Evolutionary conservation across 2,113 vertebrate species (phyloP).

Genomic region (Merops nubicus): DNA sequence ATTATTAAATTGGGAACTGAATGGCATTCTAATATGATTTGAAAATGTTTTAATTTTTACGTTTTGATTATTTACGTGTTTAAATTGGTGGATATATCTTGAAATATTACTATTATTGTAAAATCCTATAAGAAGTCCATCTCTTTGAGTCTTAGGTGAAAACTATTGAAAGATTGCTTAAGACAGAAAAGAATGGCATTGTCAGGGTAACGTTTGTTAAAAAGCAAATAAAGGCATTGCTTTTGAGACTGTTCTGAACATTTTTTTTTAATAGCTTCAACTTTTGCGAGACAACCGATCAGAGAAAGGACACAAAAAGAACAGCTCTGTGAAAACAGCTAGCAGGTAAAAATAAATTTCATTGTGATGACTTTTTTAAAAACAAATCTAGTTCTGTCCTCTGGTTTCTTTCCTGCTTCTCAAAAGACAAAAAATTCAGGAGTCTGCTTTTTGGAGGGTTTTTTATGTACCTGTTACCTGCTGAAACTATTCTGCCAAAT

Average conservation of each 20-base stretch:
- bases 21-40: background rate
- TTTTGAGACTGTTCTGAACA: constrained; percentile 26
- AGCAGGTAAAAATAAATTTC: constrained; percentile 82
- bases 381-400: background rate
- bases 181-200: background rate
- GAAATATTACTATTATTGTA: background rate
- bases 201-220: background rate
- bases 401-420: background rate
- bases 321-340: constrained; percentile 90
- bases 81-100: background rate
- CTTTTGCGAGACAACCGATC: constrained; percentile 88
- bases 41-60: background rate
- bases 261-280: constrained; percentile 68
- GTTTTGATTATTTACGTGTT: background rate
- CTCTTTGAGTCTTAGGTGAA: background rate
- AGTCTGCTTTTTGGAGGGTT: background rate
- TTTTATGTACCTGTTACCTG: background rate
- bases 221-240: background rate
- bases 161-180: background rate
- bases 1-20: background rate
- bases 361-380: background rate
- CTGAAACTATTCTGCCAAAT: background rate
- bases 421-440: background rate
- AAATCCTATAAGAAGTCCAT: background rate
- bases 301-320: constrained; percentile 91